phyloP scores from a whole-genome alignment of 2,888 invertebrate genomes.

The Helobdella robusta region DNA sequence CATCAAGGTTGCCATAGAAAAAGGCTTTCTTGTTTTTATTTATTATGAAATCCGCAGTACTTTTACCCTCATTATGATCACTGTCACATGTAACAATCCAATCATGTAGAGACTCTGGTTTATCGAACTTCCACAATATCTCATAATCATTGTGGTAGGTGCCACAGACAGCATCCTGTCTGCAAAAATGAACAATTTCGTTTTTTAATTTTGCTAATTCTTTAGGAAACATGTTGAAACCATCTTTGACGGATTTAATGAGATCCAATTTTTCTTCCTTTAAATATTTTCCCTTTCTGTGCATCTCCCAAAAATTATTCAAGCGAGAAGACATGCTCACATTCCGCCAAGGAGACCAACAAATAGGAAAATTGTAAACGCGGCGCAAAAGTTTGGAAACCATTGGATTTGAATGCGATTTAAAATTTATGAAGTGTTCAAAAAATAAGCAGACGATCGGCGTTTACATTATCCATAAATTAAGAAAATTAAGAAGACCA shows the following conservation, averaged over 20 bases:
- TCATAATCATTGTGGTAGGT: slow-evolving; percentile 34
- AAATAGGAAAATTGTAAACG: too few species aligned
- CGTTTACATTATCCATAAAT: too few species aligned
- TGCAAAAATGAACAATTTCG: slow-evolving; percentile 46
- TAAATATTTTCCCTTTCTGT: slow-evolving; percentile 38
- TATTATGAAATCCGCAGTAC: slow-evolving; percentile 59
- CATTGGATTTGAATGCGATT: too few species aligned
- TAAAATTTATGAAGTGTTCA: too few species aligned
- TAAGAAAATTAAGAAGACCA: too few species aligned
- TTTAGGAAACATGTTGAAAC: slow-evolving; percentile 59
- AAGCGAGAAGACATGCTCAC: background rate
- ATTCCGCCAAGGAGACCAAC: too few species aligned
- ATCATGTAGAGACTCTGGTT: slow-evolving; percentile 57
- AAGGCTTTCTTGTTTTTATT: slow-evolving; percentile 56
- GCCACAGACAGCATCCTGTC: slow-evolving; percentile 55
- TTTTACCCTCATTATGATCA: slow-evolving; percentile 72
- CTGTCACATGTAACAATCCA: slow-evolving; percentile 63
- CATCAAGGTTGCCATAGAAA: slow-evolving; percentile 47
- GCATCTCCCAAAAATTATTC: slow-evolving; percentile 33
- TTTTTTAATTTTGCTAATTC: slow-evolving; percentile 51
- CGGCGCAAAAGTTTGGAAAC: too few species aligned
- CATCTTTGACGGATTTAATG: slow-evolving; percentile 48
- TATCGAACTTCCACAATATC: slow-evolving; percentile 59
- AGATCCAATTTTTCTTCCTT: slow-evolving; percentile 27
- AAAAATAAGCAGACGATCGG: too few species aligned